phyloP scores from a whole-genome alignment of 1,140 invertebrate species.

The Plectrocnemia conspersa region DNA sequence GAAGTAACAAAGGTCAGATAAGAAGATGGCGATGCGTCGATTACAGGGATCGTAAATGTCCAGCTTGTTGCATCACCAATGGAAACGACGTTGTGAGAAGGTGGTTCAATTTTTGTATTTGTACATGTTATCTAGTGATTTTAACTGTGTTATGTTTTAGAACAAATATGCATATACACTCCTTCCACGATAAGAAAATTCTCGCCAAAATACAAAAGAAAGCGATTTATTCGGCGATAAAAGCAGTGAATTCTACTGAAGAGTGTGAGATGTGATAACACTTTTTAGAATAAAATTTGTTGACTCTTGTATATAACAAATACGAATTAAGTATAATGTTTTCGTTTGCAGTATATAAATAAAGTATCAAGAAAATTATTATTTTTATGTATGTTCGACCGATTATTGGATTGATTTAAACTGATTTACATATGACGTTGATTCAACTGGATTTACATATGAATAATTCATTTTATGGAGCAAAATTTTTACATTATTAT shows the following conservation, averaged over 20 bases:
- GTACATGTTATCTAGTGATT: background rate
- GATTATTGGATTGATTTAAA: too few relatives aligned
- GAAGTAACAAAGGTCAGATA: slow-evolving; percentile 37
- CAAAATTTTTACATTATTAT: too few relatives aligned
- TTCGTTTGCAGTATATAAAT: too few relatives aligned
- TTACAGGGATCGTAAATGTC: slow-evolving; percentile 46
- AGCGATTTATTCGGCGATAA: slow-evolving; percentile 44
- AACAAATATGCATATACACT: slow-evolving; percentile 47
- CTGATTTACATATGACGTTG: too few relatives aligned
- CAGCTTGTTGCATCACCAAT: slow-evolving; percentile 44
- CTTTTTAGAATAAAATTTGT: background rate
- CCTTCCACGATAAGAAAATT: slow-evolving; percentile 49
- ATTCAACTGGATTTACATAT: too few relatives aligned
- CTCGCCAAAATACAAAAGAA: slow-evolving; percentile 47
- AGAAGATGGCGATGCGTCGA: slow-evolving; percentile 48
- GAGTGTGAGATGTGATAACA: background rate
- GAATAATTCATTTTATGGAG: too few relatives aligned
- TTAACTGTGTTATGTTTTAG: slow-evolving; percentile 34
- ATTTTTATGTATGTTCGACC: too few relatives aligned
- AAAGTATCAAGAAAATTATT: background rate
- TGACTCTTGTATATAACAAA: too few relatives aligned
- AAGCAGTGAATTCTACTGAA: slow-evolving; percentile 37
- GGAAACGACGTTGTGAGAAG: slow-evolving; percentile 46
- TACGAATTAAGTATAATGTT: too few relatives aligned
- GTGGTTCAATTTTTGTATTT: slow-evolving; percentile 30